Evolutionary conservation across 2,888 invertebrate genomes (phyloP), one percentile per base, ranked within the genome.

Genomic region (Cryptus viduatorius): DNA sequence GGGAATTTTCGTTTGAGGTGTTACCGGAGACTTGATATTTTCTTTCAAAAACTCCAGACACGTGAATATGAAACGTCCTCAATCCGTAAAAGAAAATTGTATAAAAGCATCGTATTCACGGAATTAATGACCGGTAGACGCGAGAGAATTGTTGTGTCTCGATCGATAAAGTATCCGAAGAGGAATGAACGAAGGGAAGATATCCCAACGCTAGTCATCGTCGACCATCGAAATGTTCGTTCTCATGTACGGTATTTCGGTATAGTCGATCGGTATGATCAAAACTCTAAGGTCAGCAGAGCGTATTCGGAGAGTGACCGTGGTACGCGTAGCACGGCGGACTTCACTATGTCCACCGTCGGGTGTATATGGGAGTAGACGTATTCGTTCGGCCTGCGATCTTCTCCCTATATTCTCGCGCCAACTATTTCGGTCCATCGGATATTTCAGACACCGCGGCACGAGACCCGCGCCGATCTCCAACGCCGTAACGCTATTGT

Each of bases 361-460:
- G 31, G 10, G 24, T 65, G 46, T 76, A 42, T 19, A 14, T n/a
- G 8, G 50, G 50, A 37, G 31, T 29, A 64, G 53, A 59, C 29
- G 31, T 67, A 61, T 73, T 71, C 61, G 82, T 73, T 79, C 61
- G 53, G 31, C 77, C 44, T 50, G 69, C 50, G 64, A 31, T 61
- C 37, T 61, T 44, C 53, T 65, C 78, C 37, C 53, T 48, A 76
- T 56, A 64, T 50, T 64, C 82, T 46, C 48, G 53, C 42, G 72
- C 44, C 75, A 75, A 83, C 83, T 79, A 79, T 76, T 83, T 83
- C 69, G 83, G 83, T 83, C 79, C 79, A 83, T 83, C 64, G 79
- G 69, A 75, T 79, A 79, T 83, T 83, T 79, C 75, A 46, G 69
- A 79, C 53, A 75, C 64, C 64, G 50, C 46, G 64, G 56, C 59